Evolutionary conservation across 2,888 invertebrate species (phyloP).

Genomic region (Xestobium rufovillosum): DNA sequence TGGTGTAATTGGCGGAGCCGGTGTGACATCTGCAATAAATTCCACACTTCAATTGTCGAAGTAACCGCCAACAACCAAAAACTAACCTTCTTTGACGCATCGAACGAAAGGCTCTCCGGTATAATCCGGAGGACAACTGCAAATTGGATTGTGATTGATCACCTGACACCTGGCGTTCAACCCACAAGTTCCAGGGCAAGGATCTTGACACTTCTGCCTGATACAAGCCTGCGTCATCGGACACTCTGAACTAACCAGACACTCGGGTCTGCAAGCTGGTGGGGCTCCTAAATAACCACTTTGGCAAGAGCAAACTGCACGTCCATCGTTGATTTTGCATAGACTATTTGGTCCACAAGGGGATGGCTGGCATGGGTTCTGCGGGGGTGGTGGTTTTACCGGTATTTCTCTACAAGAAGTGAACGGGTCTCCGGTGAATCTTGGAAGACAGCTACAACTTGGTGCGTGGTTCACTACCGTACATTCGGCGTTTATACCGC

Average conservation of each 20-base stretch:
- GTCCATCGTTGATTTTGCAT: slow-evolving; percentile 49
- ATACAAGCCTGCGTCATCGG: slow-evolving; percentile 54
- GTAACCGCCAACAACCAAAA: slow-evolving; percentile 10
- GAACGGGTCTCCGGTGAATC: slow-evolving; percentile 78
- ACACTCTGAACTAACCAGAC: slow-evolving; percentile 54
- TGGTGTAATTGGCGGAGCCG: slow-evolving; percentile 46
- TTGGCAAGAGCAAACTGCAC: slow-evolving; percentile 56
- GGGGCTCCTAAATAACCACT: slow-evolving; percentile 52
- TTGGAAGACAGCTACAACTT: slow-evolving; percentile 68
- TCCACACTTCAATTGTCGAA: background rate
- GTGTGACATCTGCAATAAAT: slow-evolving; percentile 25
- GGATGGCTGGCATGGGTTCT: slow-evolving; percentile 52
- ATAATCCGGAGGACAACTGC: slow-evolving; percentile 52
- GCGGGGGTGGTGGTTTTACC: slow-evolving; percentile 38
- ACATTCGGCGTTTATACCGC: slow-evolving; percentile 78
- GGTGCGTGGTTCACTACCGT: slow-evolving; percentile 75
- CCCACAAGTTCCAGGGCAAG: slow-evolving; percentile 55
- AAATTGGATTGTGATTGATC: slow-evolving; percentile 56
- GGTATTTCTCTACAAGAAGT: slow-evolving; percentile 61
- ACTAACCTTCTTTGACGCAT: slow-evolving; percentile 44
- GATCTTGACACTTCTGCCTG: slow-evolving; percentile 55
- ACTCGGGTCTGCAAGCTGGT: slow-evolving; percentile 54
- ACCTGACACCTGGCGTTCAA: slow-evolving; percentile 52
- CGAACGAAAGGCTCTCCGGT: slow-evolving; percentile 54
- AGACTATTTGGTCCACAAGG: slow-evolving; percentile 56